Evolutionary conservation across 2,888 invertebrate genomes (phyloP).

Genomic region (Melinaea marsaeus): DNA sequence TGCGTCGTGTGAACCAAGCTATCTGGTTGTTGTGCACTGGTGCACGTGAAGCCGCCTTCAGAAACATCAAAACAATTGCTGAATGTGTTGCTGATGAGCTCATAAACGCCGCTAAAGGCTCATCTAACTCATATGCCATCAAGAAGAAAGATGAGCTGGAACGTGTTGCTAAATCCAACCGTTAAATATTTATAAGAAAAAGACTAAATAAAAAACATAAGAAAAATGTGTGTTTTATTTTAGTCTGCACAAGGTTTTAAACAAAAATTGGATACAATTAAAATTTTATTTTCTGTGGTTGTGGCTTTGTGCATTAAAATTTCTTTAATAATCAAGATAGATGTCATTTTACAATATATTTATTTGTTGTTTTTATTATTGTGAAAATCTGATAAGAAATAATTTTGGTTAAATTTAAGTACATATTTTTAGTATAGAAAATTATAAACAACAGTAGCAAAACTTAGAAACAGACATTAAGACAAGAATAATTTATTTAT

Average conservation of each 20-base stretch:
- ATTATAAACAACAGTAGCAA: too few relatives aligned
- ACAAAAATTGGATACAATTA: too few relatives aligned
- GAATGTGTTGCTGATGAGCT: constrained; percentile 99
- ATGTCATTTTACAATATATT: too few relatives aligned
- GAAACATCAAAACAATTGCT: constrained; percentile 99
- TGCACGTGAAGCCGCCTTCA: constrained; percentile 99
- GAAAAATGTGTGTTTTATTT: constrained; percentile 33
- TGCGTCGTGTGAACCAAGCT: constrained; percentile 99
- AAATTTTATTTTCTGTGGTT: too few relatives aligned
- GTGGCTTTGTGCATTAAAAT: too few relatives aligned
- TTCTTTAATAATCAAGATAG: too few relatives aligned
- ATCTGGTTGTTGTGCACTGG: constrained; percentile 99
- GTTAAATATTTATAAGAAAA: constrained; percentile 82
- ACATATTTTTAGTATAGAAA: too few relatives aligned
- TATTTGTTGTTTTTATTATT: too few relatives aligned
- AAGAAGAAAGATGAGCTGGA: constrained; percentile 99
- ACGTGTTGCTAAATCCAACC: constrained; percentile 99
- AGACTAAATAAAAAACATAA: constrained; percentile 44
- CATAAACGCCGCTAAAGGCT: constrained; percentile 99
- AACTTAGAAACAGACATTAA: too few relatives aligned
- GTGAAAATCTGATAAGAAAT: too few relatives aligned
- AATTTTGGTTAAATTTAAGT: too few relatives aligned
- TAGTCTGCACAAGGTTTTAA: background rate
- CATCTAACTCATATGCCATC: constrained; percentile 99
- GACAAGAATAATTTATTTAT: too few relatives aligned